Base-by-base conservation (phyloP, 1,140 invertebrate species). In the Saccostrea glomerata region DNA sequence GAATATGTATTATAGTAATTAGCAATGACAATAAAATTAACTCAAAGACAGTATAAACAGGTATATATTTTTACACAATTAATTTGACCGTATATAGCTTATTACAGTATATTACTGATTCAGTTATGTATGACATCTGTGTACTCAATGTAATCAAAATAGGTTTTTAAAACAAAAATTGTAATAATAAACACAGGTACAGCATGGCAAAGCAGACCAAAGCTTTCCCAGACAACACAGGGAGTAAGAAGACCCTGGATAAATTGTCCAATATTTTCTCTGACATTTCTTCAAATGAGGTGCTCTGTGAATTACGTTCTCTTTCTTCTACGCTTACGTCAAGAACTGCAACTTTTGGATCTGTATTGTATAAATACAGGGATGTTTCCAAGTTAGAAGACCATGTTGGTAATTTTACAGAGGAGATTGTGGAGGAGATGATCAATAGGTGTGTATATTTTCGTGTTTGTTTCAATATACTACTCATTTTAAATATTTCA, bases 91-190 rank as follows among this genome's bases (percentile, higher is more conserved):
- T 63, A 63, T 63, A 63, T 20, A 63, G 12, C 17, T 63, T 63
- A 63, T 63, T 63, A 63, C 60, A 63, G 60, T 63, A 63, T 63
- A 63, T 63, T 63, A 63, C 60, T 63, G 60, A 63, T 63, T 63
- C 60, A 63, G 60, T 63, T 63, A 63, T 63, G 60, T 63, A n/a
- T 15, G 60, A 63, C 12, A 63, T 63, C 1, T 63, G 60, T 63
- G 60, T 63, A 63, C 60, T 63, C 60, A 63, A 63, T 63, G 12
- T 63, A 63, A 63, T 63, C 60, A 15, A n/a, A 63, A 63, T 15
- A 63, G 60, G 60, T 63, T 63, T 63, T 63, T 63, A 63, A 63
- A 63, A 63, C 60, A 63, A 63, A 63, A 63, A 63, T 63, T 63
- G 60, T 63, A 63, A 63, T 63, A 63, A 63, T 63, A 63, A 63